Evolutionary conservation across 1,140 invertebrate genomes (phyloP).

Genomic region (Aphaenogaster ashmeadi): DNA sequence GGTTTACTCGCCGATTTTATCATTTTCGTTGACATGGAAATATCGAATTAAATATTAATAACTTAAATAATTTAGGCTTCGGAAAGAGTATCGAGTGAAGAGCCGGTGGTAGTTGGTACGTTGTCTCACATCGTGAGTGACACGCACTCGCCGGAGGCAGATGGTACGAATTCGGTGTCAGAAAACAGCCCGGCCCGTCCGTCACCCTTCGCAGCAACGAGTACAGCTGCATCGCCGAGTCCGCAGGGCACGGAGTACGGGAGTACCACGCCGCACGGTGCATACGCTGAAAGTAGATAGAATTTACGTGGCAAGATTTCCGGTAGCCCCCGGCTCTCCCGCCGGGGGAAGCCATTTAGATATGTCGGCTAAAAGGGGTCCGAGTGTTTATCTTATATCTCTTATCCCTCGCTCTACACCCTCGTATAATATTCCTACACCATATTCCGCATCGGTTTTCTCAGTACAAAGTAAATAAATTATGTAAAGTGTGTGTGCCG

Average conservation of each 20-base stretch:
- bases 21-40: background rate
- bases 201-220: slow-evolving; percentile 28
- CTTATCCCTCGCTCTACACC: background rate
- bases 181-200: slow-evolving; percentile 26
- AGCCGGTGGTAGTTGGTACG: no score
- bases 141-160: background rate
- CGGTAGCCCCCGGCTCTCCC: background rate
- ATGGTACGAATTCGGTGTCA: slow-evolving; percentile 31
- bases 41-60: background rate
- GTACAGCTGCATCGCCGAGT: slow-evolving; percentile 33
- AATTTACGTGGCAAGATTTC: slow-evolving; percentile 14
- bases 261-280: background rate
- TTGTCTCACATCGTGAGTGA: background rate
- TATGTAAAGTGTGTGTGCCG: background rate
- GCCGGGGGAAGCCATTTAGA: background rate
- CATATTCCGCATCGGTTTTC: background rate
- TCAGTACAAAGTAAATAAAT: slow-evolving; percentile 23
- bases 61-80: background rate
- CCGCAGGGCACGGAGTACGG: background rate
- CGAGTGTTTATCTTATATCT: slow-evolving; percentile 28
- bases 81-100: background rate
- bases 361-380: slow-evolving; percentile 15
- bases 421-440: slow-evolving; percentile 1
- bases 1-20: background rate
- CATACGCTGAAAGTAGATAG: background rate